Evolutionary conservation across 2,797 vertebrate species (phyloP), one percentile per base, ranked within the genome.

Genomic region (Chanos chanos): DNA sequence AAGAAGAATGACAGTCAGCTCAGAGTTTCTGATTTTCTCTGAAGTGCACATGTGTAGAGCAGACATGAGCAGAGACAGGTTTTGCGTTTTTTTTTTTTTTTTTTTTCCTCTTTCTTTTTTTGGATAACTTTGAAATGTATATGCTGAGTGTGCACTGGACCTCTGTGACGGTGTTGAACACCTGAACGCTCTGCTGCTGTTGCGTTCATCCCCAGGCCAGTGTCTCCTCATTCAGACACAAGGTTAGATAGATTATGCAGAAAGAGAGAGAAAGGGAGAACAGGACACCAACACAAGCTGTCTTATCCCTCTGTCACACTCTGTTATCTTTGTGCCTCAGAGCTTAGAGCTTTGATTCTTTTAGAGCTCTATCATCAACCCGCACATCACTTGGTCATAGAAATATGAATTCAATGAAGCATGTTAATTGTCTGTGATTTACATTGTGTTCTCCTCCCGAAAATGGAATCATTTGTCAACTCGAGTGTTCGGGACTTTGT

Each of bases 371-470:
- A 62, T 25, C 59, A 61, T 51, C 66, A 49, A 28, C 44, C 51
- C 65, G 54, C 43, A 64, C 15, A 39, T 45, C 57, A 45, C 18
- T 21, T 6, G 19, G 57, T 15, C 18, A 52, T 68, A 70, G 70
- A 69, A 74, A 71, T 66, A 72, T 53, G 40, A 60, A 18, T 59
- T 64, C 62, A 62, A 33, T 45, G 40, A 41, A 40, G 50, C 49
- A 37, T 59, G 71, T 71, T 70, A 67, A 72, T 74, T 68, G 72
- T 56, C 69, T 44, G 57, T 70, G 54, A 72, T 72, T 56, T 70
- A 56, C 65, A 68, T 30, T 49, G 30, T 40, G 31, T 60, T 40
- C 49, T 28, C 51, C 53, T 69, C 62, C 49, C 57, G 48, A 48
- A 21, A 59, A 57, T 49, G 15, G 18, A 52, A 57, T 59, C 60